Base-by-base conservation (phyloP, 2,888 invertebrate genomes). In the Drosophila mercatorum region DNA sequence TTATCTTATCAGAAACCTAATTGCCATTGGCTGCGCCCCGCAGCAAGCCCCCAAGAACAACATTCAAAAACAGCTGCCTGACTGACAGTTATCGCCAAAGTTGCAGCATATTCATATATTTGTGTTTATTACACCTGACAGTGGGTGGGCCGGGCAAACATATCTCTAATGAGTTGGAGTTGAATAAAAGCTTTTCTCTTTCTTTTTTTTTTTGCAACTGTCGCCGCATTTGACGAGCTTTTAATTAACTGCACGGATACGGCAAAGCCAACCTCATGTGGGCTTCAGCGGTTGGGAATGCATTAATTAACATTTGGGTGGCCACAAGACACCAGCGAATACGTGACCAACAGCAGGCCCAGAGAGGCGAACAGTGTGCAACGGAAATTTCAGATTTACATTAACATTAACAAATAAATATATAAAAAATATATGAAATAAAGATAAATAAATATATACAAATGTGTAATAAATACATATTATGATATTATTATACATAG, bases 1-100 rank as follows among this genome's bases (percentile, higher is more conserved):
- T 85, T 85, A 84, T 89, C 88, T 85, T 89, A 89, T 85, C 89
- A 88, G 64, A 62, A 57, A 59, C 67, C 83, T 86, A 86, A 88
- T 88, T 84, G 89, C 87, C 84, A 86, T 84, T 84, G 84, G 84
- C 80, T 68, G 63, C 61, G 56, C 26, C 26, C 46, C 26, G 22
- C 26, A 46, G 46, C 46, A 12, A 58, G 44, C 14, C 43, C 41
- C 12, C 41, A 43, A 52, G 22, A 56, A 41, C 53, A 60, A 59
- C 46, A 60, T 40, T 40, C 38, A 40, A 38, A 47, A 59, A 31
- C 65, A 66, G 62, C 61, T 56, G 61, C 62, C 60, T 46, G 52
- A 58, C 76, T 68, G 75, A 74, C 85, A 83, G 60, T 75, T 82
- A 72, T 74, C 68, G 66, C 65, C 56, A 75, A 79, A 81, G 81